phyloP scores from a whole-genome alignment of 2,888 invertebrate genomes.

The Artemia sp. region DNA sequence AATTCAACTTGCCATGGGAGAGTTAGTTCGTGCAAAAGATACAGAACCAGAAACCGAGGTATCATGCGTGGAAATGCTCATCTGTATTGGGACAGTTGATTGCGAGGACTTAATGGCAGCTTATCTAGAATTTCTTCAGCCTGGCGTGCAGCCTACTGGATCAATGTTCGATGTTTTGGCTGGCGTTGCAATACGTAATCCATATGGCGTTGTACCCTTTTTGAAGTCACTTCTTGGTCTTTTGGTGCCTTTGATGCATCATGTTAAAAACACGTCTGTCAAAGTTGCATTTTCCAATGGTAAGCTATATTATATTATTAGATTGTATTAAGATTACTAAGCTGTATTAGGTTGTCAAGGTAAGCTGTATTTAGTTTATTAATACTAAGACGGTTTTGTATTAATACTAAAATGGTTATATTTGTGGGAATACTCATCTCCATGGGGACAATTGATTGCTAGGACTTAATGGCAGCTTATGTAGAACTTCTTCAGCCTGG shows the following conservation, averaged over 20 bases:
- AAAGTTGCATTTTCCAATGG: not conserved
- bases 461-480: slow-evolving; percentile 1
- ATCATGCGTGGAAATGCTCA: not conserved
- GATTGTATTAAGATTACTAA: too few species aligned
- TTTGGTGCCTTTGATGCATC: slow-evolving; percentile 8
- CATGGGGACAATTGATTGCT: not conserved
- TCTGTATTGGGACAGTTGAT: not conserved
- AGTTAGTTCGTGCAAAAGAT: not conserved
- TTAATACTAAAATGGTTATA: too few species aligned
- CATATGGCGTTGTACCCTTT: slow-evolving; percentile 1
- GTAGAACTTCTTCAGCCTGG: slow-evolving; percentile 4
- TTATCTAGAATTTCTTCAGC: slow-evolving; percentile 10
- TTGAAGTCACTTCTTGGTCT: not conserved
- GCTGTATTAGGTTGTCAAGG: too few species aligned
- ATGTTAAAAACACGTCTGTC: not conserved
- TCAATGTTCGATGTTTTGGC: slow-evolving; percentile 1
- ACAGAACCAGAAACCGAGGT: not conserved
- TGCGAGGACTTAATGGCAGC: slow-evolving; percentile 4
- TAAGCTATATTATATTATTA: not conserved
- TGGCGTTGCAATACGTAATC: not conserved
- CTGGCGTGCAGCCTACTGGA: slow-evolving; percentile 1
- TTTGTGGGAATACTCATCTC: not conserved
- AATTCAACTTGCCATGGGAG: not conserved
- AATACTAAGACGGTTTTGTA: too few species aligned
- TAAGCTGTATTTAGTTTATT: too few species aligned